These are phyloP conservation scores for Eptesicus fuscus DNA, from an alignment of 2,113 vertebrate species.

Conservation along the genomic window DNA sequence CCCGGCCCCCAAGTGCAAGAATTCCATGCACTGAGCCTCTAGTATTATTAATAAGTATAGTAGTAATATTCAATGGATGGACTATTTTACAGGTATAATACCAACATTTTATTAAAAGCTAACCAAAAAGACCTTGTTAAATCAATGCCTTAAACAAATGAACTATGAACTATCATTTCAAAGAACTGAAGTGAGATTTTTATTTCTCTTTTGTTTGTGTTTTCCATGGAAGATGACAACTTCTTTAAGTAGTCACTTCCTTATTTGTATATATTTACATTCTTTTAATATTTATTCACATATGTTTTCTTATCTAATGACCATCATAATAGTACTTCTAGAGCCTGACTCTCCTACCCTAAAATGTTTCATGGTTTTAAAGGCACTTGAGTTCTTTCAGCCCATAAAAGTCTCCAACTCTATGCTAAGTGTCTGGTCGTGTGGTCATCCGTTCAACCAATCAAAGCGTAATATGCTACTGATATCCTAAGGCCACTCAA, in stretches of 20 bases:
- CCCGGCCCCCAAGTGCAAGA: no score
- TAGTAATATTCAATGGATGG: constrained; percentile 35
- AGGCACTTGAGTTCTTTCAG: background rate
- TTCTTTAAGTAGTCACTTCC: background rate
- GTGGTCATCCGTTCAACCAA: no score
- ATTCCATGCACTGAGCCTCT: no score
- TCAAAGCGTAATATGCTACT: no score
- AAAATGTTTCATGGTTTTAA: constrained; percentile 28
- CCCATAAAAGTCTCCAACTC: background rate
- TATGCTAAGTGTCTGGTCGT: background rate
- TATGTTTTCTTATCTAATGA: constrained; percentile 3
- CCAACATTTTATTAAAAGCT: constrained; percentile 55
- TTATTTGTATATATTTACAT: background rate
- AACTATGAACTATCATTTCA: background rate
- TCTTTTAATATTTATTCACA: constrained; percentile 11
- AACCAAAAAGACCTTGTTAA: constrained; percentile 43
- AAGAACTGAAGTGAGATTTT: constrained; percentile 16
- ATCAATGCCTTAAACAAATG: constrained; percentile 42
- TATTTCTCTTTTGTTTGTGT: background rate
- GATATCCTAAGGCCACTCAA: no score
- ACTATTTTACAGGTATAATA: constrained; percentile 41
- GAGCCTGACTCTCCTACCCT: background rate
- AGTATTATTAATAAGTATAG: constrained; percentile 40
- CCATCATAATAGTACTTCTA: background rate
- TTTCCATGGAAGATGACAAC: background rate